These are phyloP conservation scores for Aplodontia rufa DNA, from an alignment of 2,113 vertebrate genomes.

Conservation along the genomic window DNA sequence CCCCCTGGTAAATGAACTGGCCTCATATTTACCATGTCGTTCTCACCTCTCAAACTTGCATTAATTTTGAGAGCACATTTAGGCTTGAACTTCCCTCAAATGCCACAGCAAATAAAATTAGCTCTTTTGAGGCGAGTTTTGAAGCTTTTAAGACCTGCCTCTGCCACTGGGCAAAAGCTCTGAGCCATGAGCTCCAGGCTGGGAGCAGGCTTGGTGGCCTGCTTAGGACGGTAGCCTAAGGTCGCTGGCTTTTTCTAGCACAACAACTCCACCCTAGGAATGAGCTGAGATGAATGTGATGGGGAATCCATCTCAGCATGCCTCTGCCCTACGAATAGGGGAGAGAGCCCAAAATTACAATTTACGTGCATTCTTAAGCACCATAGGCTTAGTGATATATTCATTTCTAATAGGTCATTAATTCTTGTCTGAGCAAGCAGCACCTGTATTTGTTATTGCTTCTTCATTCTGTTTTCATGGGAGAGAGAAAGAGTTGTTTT, in stretches of 20 bases:
- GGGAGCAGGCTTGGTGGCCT: not conserved
- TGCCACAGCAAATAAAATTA: not conserved
- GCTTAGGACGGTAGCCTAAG: not conserved
- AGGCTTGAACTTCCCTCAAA: not conserved
- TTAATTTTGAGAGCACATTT: not conserved
- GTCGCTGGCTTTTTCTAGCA: not conserved
- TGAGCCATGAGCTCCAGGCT: not conserved
- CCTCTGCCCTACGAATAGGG: not conserved
- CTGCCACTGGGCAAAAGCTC: not conserved
- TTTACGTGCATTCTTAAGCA: too few relatives aligned
- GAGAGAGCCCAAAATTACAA: too few relatives aligned
- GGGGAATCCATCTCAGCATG: too few relatives aligned
- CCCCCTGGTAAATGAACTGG: not conserved
- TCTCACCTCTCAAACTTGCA: not conserved
- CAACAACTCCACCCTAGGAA: not conserved
- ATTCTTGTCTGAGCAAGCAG: too few relatives aligned
- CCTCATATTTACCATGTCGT: not conserved
- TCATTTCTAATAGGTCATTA: too few relatives aligned
- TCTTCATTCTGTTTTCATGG: not conserved
- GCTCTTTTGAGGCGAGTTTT: not conserved
- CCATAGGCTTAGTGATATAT: too few relatives aligned
- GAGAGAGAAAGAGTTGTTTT: too few relatives aligned
- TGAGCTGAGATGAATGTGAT: not conserved
- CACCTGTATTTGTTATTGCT: too few relatives aligned
- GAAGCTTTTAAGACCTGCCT: not conserved